These are phyloP conservation scores for Poicephalus gulielmi DNA, from an alignment of 2,113 vertebrate genomes.

Conservation along the genomic window DNA sequence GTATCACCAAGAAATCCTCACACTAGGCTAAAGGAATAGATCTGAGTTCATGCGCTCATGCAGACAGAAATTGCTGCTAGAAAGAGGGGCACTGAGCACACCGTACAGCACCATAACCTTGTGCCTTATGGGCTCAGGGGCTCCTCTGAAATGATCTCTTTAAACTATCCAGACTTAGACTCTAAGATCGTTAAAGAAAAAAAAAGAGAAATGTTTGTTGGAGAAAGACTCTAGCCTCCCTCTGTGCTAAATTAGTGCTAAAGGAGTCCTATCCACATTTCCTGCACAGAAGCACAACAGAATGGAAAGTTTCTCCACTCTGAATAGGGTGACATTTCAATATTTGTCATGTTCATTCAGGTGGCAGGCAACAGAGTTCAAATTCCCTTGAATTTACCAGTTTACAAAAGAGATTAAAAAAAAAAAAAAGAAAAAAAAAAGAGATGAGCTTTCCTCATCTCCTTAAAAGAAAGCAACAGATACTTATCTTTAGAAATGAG, in stretches of 20 bases:
- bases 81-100: background rate
- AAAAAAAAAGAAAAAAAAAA: background rate
- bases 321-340: background rate
- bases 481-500: background rate
- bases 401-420: background rate
- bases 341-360: background rate
- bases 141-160: background rate
- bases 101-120: background rate
- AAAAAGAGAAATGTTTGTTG: background rate
- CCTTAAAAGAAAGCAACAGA: background rate
- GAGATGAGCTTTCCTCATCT: background rate
- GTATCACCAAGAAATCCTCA: background rate
- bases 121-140: background rate
- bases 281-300: background rate
- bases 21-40: background rate
- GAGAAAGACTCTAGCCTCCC: background rate
- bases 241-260: background rate
- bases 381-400: background rate
- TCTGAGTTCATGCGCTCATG: background rate
- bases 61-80: background rate
- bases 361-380: background rate
- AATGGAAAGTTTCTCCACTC: background rate
- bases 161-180: background rate
- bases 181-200: background rate
- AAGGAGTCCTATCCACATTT: background rate